Base-by-base conservation (phyloP, 2,888 invertebrate genomes). In the Diarsia mendica region DNA sequence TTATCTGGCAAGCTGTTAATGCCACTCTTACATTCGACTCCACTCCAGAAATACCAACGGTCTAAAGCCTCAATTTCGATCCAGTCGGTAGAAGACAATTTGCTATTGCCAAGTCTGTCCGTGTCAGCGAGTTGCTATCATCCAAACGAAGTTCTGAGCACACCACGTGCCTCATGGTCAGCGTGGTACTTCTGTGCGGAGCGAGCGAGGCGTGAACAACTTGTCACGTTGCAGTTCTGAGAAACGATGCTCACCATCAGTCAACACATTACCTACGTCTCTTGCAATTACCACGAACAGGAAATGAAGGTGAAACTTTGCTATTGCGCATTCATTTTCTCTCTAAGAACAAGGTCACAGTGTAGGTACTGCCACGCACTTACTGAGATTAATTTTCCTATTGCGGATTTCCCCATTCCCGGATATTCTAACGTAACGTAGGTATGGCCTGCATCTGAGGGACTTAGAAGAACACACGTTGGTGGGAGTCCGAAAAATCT, bases 141-240 rank as follows among this genome's bases (percentile, higher is more conserved):
- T 28, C 18, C 18, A 58, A 58, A 23, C 55, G 13, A 23, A 28
- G 23, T 23, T 15, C 55, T 23, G 55, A 55, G 23, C 23, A 6
- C 23, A 23, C 23, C 55, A 55, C 55, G 10, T 1, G 51, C 28
- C 58, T 18, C 58, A 9, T 18, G 58, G 28, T 18, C 3, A 28
- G 39, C 11, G 49, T 51, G 48, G 15, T 23, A 49, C 46, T 67
- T 64, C n/a, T 75, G 64, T 10, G n/a, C 3, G 3, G 28, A n/a
- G 53, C 15, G 23, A 18, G 20, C 6, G 44, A 44, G 61, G 20
- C 28, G 2, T n/a, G n/a, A n/a, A 1, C 48, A 65, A 49, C 70
- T 60, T 44, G 67, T 49, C 44, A 65, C 64, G 64, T 58, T 77
- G 67, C 64, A 71, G 78, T 71, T 77, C 67, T 63, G 28, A 78